Conservation (phyloP, 2,888 invertebrate genomes). For the Eilema depressum region DNA sequence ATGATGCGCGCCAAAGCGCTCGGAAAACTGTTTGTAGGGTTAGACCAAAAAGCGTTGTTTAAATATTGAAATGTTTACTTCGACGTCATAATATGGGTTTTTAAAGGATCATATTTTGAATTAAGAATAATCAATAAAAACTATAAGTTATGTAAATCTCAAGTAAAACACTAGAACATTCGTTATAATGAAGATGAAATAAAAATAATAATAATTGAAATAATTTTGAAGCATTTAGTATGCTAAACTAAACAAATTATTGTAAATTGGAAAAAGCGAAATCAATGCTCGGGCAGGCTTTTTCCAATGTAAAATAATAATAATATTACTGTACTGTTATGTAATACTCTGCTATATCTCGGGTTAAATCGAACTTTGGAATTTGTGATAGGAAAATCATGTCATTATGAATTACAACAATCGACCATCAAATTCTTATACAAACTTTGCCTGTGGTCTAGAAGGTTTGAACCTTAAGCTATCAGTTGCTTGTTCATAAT, state of each 20-base stretch:
- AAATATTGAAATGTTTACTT: background rate
- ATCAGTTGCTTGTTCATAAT: background rate
- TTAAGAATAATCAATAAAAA: background rate
- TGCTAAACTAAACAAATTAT: too few species aligned
- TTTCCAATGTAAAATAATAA: too few species aligned
- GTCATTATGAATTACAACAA: background rate
- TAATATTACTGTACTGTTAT: too few species aligned
- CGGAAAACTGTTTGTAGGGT: slow-evolving; percentile 72
- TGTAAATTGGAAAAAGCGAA: too few species aligned
- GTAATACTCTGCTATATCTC: too few species aligned
- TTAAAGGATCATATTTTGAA: background rate
- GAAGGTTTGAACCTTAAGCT: background rate
- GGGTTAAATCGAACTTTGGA: background rate
- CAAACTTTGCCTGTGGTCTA: background rate
- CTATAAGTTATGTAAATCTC: background rate
- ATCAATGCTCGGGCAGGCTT: too few species aligned
- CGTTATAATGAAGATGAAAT: too few species aligned
- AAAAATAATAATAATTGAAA: too few species aligned
- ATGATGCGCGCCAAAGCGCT: slow-evolving; percentile 79
- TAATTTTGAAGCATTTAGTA: too few species aligned
- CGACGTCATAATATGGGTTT: background rate
- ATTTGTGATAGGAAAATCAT: too few species aligned
- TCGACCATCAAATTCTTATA: background rate
- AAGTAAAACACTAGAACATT: background rate
- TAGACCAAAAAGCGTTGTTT: slow-evolving; percentile 43